Percentiles rank a stretch among this genome's conserved stretches.
phyloP scores from a whole-genome alignment of 1,140 invertebrate species.

The Coptotermes formosanus region DNA sequence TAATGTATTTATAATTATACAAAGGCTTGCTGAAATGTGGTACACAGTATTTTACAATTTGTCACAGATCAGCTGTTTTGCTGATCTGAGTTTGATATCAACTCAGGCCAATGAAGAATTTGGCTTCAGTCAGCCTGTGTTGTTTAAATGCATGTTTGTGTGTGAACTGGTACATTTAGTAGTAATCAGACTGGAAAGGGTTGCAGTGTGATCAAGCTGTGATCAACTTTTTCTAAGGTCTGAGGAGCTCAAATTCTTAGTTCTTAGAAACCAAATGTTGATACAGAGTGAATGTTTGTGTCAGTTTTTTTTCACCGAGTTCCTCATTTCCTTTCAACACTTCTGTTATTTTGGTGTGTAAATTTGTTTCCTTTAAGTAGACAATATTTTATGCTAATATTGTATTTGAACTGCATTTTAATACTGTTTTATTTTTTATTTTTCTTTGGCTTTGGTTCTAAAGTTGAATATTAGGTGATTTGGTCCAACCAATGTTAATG shows the following conservation, averaged over 20 bases:
- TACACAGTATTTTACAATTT: too few relatives aligned
- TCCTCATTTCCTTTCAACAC: too few relatives aligned
- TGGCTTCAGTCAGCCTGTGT: background rate
- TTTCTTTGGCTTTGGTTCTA: constrained; percentile 5
- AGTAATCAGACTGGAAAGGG: background rate
- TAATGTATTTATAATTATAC: too few relatives aligned
- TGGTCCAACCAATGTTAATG: constrained; percentile 9
- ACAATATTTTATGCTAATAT: background rate
- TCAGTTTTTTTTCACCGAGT: too few relatives aligned
- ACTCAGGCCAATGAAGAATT: too few relatives aligned
- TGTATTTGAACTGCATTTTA: background rate
- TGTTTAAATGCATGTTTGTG: background rate
- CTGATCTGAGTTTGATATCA: too few relatives aligned
- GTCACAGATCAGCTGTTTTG: too few relatives aligned
- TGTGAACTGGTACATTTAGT: background rate
- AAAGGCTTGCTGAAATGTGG: too few relatives aligned
- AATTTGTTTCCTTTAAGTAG: too few relatives aligned
- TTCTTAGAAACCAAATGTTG: background rate
- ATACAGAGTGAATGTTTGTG: too few relatives aligned
- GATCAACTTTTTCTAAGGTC: background rate
- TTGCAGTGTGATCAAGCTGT: background rate
- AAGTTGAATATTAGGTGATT: background rate
- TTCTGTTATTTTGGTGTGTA: too few relatives aligned
- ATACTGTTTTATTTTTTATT: constrained; percentile 19
- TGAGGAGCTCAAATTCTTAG: background rate